These are phyloP conservation scores for Drosophila emarginata DNA, from an alignment of 2,888 invertebrate genomes.

Conservation along the genomic window DNA sequence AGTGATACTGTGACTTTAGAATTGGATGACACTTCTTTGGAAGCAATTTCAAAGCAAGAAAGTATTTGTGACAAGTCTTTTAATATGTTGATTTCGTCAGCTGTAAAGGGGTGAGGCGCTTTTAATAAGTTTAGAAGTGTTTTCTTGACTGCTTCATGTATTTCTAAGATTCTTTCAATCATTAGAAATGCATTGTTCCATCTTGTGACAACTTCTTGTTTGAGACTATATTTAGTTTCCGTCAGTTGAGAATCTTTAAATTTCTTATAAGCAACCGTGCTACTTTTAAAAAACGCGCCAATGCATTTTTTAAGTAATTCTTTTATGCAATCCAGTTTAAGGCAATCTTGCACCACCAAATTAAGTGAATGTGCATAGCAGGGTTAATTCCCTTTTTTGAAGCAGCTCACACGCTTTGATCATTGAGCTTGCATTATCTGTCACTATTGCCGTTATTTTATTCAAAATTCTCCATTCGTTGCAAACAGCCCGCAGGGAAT, in stretches of 20 bases:
- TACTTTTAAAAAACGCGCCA: constrained; percentile 12
- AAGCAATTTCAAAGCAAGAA: constrained; percentile 8
- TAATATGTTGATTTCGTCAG: neutral
- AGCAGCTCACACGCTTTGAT: neutral
- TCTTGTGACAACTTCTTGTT: constrained; percentile 7
- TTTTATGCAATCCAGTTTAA: neutral
- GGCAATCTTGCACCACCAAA: constrained; percentile 2
- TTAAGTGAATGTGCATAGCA: constrained; percentile 3
- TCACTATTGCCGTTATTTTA: neutral
- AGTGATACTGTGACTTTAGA: constrained; percentile 7
- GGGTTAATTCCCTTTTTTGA: neutral
- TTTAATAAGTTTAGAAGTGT: neutral
- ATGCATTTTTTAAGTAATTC: constrained; percentile 4
- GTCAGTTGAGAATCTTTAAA: constrained; percentile 5
- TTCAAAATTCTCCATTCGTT: constrained; percentile 3
- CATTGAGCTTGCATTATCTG: neutral
- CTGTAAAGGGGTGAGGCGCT: neutral
- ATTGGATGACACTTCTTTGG: constrained; percentile 1
- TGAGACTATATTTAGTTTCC: neutral
- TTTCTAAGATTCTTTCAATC: constrained; percentile 7
- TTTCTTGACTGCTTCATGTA: neutral
- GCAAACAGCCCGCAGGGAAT: neutral
- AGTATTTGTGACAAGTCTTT: neutral
- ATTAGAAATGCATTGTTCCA: constrained; percentile 7
- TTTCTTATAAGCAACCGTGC: neutral